Conservation (phyloP, 2,888 invertebrate genomes). For the Nephrotoma guestfalica region DNA sequence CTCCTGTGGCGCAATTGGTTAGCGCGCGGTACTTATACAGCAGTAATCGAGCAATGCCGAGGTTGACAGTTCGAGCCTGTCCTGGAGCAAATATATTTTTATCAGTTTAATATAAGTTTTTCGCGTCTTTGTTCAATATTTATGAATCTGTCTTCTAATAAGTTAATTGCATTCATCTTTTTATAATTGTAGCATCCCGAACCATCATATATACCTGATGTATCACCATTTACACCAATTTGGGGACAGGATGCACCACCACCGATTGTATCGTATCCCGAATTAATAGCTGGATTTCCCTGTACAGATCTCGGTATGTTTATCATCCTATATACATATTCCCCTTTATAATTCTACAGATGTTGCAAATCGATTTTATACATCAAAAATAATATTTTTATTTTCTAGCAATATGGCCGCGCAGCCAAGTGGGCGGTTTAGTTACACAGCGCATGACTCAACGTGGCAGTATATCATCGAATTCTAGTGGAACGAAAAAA, state of each 20-base stretch:
- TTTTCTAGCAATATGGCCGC: conserved; percentile 36
- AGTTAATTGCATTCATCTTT: neutral
- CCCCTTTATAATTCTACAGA: neutral
- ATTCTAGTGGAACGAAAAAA: conserved; percentile 48
- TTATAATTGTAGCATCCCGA: conserved; percentile 22
- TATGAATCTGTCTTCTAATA: neutral
- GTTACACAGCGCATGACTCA: conserved; percentile 26
- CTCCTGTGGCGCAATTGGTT: conserved; percentile 85
- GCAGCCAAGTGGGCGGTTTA: conserved; percentile 38
- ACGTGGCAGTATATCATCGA: conserved; percentile 13
- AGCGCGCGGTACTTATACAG: conserved; percentile 76
- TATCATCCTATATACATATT: neutral
- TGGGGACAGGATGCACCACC: conserved; percentile 37
- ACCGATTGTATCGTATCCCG: conserved; percentile 46
- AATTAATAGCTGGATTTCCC: conserved; percentile 54
- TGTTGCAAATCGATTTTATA: neutral
- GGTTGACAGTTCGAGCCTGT: conserved; percentile 4
- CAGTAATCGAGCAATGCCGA: conserved; percentile 1
- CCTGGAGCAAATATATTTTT: neutral
- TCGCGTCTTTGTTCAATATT: neutral
- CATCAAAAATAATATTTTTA: neutral
- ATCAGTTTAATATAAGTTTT: neutral
- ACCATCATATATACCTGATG: conserved; percentile 29
- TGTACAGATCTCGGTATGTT: conserved; percentile 44
- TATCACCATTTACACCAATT: conserved; percentile 28